A percentile compares a stretch with the other conserved stretches of the same genome.
These are phyloP conservation scores for Adineta ricciae DNA, from an alignment of 2,888 invertebrate genomes.

Conservation along the genomic window DNA sequence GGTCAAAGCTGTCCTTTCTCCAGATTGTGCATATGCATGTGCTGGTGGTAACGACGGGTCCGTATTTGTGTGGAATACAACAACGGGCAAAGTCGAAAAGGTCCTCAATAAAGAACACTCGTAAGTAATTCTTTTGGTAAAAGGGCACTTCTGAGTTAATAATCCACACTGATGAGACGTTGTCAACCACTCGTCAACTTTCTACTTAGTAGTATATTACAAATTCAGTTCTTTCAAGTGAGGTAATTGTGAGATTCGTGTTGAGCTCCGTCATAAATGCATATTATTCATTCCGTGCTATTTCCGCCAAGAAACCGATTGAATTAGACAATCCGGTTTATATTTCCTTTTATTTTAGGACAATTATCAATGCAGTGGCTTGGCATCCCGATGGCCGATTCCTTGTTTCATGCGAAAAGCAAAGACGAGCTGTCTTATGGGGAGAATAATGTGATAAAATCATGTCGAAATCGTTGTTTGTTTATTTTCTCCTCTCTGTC, in stretches of 20 bases:
- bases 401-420: slow-evolving; percentile 23
- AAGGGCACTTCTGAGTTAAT: neutral
- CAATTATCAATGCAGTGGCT: slow-evolving; percentile 23
- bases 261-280: neutral
- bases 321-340: neutral
- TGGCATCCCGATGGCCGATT: slow-evolving; percentile 31
- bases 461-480: neutral
- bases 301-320: neutral
- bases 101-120: slow-evolving; percentile 51
- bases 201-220: neutral
- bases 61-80: slow-evolving; percentile 79
- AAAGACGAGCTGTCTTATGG: slow-evolving; percentile 29
- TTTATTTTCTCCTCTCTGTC: neutral
- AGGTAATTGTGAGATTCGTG: neutral
- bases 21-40: slow-evolving; percentile 68
- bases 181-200: neutral
- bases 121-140: slow-evolving; percentile 37
- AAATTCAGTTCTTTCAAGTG: neutral
- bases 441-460: neutral
- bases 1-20: slow-evolving; percentile 73
- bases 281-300: neutral
- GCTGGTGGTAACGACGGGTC: slow-evolving; percentile 84
- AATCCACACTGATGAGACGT: neutral
- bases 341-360: neutral
- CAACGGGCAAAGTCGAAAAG: slow-evolving; percentile 57